Evolutionary conservation across 2,888 invertebrate genomes (phyloP), one percentile per base, ranked within the genome.

Genomic region (Andrena trimmerana): DNA sequence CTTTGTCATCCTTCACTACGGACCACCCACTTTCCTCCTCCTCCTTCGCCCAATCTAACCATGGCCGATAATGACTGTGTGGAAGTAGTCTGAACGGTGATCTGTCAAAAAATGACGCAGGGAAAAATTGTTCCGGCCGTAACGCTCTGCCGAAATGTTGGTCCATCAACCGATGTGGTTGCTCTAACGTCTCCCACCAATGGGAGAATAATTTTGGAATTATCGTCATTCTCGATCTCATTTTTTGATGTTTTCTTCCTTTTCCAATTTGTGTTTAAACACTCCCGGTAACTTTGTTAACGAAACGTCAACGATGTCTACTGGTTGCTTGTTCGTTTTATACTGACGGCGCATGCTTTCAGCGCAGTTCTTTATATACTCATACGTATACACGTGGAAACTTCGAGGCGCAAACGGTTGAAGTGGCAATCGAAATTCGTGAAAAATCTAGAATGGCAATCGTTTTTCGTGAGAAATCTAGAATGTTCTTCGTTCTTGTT

Each of bases 201-300:
- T 97, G 97, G 83, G 97, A 97, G 94, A 97, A 97, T 94, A 97
- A 95, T 94, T 97, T 95, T 86, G 97, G 97, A 88, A 97, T 97
- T 93, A 97, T 95, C 92, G 97, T 97, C 97, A 97, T 97, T 95
- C 95, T 90, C 29, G 67, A 70, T 48, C 72, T 83, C 78, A 79
- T 84, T 63, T 63, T 59, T 6, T 3, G 13, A 5, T 13, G 1
- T 31, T 8, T 7, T 10, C 24, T 33, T 66, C 16, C n/a, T 36
- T 2, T 10, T 13, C 10, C 57, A 0, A 70, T 1, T n/a, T 5
- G 8, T 8, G 16, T 57, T 50, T 8, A 6, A 29, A 60, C 67
- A 52, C 42, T 20, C 4, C 1, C 2, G 4, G 8, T 73, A 42
- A 36, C 31, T 27, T 42, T 3, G 42, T 2, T 20, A 7, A n/a